phyloP scores from a whole-genome alignment of 2,113 vertebrate genomes.

The Daboia siamensis region DNA sequence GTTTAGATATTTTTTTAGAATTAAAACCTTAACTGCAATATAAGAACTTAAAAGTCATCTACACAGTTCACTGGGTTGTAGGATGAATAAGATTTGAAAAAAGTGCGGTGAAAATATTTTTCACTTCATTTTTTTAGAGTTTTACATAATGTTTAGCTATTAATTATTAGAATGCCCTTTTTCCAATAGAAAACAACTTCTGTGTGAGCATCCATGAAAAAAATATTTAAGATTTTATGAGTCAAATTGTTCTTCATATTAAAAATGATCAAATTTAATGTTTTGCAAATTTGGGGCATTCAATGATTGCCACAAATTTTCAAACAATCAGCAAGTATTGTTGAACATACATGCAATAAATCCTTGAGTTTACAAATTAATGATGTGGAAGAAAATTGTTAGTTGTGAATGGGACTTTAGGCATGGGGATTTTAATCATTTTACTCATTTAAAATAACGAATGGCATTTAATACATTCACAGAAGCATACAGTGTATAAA shows the following conservation, averaged over 20 bases:
- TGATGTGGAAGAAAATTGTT: neutral
- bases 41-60: neutral
- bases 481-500: neutral
- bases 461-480: neutral
- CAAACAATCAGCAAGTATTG: neutral
- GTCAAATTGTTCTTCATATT: neutral
- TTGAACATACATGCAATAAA: neutral
- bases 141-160: neutral
- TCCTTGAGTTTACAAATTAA: neutral
- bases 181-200: neutral
- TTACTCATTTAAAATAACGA: neutral
- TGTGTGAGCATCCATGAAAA: neutral
- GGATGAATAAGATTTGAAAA: neutral
- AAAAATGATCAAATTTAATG: neutral
- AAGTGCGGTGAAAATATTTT: neutral
- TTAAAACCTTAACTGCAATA: constrained; percentile 28
- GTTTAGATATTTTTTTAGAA: constrained; percentile 30
- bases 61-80: neutral
- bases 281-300: neutral
- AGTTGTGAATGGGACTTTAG: neutral
- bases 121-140: neutral
- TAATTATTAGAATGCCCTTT: neutral
- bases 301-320: neutral
- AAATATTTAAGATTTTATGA: neutral
- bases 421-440: neutral